Evolutionary conservation across 1,140 invertebrate species (phyloP).

Genomic region (Temnothorax nylanderi): DNA sequence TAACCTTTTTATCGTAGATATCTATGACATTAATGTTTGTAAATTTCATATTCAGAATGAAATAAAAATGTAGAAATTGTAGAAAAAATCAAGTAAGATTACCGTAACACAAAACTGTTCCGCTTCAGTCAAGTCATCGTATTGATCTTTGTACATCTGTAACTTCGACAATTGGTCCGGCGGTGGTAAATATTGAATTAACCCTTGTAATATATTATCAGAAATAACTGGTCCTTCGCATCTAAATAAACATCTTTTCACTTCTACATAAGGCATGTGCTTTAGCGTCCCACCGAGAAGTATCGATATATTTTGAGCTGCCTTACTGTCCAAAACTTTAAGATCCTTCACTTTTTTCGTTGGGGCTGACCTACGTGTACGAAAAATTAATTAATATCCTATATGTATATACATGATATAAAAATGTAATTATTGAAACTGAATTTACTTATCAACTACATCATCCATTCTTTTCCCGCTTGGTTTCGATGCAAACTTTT

Average conservation of each 20-base stretch:
- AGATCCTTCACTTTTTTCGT: conserved; percentile 96
- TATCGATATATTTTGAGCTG: conserved; percentile 98
- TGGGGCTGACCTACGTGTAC: conserved; percentile 86
- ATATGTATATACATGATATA: background rate
- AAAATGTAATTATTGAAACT: background rate
- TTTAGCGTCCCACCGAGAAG: conserved; percentile 95
- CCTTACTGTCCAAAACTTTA: conserved; percentile 96
- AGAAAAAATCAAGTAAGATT: conserved; percentile 71
- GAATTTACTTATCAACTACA: conserved; percentile 89
- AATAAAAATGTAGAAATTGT: background rate
- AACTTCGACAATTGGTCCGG: conserved; percentile 95
- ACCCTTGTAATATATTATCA: conserved; percentile 92
- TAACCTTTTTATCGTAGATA: conserved; percentile 94
- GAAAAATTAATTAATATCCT: conserved; percentile 6
- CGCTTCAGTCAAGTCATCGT: conserved; percentile 94
- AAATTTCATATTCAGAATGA: background rate
- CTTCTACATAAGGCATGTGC: conserved; percentile 94
- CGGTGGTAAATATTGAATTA: conserved; percentile 95
- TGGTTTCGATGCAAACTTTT: conserved; percentile 96
- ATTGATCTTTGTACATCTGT: conserved; percentile 91
- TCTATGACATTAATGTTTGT: conserved; percentile 81
- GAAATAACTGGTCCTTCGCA: conserved; percentile 95
- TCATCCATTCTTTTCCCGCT: conserved; percentile 90
- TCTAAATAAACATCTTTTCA: conserved; percentile 93
- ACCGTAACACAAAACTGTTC: conserved; percentile 98